Base-by-base conservation (phyloP, 1,140 invertebrate genomes). In the Drosophila sp. region DNA sequence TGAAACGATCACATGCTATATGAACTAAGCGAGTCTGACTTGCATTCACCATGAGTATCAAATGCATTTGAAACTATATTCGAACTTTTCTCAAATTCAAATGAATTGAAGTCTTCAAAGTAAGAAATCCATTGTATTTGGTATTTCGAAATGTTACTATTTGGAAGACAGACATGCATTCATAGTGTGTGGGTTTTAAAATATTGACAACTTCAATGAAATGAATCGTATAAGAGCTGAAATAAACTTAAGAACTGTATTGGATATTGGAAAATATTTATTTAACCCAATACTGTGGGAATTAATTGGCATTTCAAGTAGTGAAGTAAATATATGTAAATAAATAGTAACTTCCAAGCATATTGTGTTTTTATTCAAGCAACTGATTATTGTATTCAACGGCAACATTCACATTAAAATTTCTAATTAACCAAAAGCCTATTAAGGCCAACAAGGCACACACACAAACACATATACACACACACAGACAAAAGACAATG, bases 371-470 rank as follows among this genome's bases (percentile, higher is more conserved):
- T 45, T 21, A 25, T 45, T 16, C 16, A 7, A 25, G 43, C 43
- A 29, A 50, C 25, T 50, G 46, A 7, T 50, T 36, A 53, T 36
- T 36, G 29, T 48, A 48, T 50, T 69, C 46, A 61, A 43, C 64
- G 16, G 8, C 29, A 29, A 40, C 51, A 40, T 57, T 32, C 71
- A 46, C 72, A 87, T 87, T 77, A 89, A 89, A 87, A 83, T 87
- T 73, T 87, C 57, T 82, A 87, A 87, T 87, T 87, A 87, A 82
- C 72, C 78, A 79, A 89, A 89, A 87, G 83, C 83, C 83, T 82
- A 82, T 89, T 89, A 87, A 34, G 53, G 27, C 57, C 72, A 77
- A 61, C 48, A 27, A 25, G 21, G n/a, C 18, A 9, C 57, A 43
- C 70, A 50, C 40, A 14, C 40, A 41, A 13, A 43, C 40, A 16